Conservation (phyloP, 1,140 invertebrate genomes). For the Maniola jurtina region DNA sequence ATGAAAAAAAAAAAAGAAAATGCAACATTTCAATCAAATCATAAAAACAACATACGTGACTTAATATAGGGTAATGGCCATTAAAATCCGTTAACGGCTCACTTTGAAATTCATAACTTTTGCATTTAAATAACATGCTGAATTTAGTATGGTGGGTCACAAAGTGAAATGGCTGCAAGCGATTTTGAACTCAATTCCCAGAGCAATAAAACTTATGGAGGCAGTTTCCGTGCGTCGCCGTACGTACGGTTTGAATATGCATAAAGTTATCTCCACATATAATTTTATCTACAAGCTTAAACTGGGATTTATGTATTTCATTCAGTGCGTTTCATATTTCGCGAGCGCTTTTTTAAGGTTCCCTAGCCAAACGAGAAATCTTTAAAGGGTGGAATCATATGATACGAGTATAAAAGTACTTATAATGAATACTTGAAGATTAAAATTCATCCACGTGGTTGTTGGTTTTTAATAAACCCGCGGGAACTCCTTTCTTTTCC, state of each 20-base stretch:
- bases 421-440: too few species aligned
- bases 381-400: too few species aligned
- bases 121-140: constrained; percentile 39
- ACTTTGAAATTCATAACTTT: constrained; percentile 41
- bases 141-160: constrained; percentile 26
- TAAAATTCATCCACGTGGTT: too few species aligned
- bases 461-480: too few species aligned
- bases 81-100: constrained; percentile 32
- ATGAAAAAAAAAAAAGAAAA: not conserved
- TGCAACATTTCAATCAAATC: constrained; percentile 24
- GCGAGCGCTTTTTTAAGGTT: constrained; percentile 1
- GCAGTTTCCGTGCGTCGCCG: constrained; percentile 6
- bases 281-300: constrained; percentile 36
- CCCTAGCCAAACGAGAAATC: not conserved
- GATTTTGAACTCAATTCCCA: not conserved
- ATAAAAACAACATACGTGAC: constrained; percentile 16
- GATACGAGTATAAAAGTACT: not conserved
- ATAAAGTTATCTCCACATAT: constrained; percentile 34
- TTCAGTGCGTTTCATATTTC: constrained; percentile 31
- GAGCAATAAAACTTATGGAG: not conserved
- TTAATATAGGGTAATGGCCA: constrained; percentile 31
- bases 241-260: constrained; percentile 32
- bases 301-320: constrained; percentile 38
- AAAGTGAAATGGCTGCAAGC: not conserved
- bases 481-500: too few species aligned